phyloP scores from a whole-genome alignment of 2,797 vertebrate species.

The Adrianichthys oophorus region DNA sequence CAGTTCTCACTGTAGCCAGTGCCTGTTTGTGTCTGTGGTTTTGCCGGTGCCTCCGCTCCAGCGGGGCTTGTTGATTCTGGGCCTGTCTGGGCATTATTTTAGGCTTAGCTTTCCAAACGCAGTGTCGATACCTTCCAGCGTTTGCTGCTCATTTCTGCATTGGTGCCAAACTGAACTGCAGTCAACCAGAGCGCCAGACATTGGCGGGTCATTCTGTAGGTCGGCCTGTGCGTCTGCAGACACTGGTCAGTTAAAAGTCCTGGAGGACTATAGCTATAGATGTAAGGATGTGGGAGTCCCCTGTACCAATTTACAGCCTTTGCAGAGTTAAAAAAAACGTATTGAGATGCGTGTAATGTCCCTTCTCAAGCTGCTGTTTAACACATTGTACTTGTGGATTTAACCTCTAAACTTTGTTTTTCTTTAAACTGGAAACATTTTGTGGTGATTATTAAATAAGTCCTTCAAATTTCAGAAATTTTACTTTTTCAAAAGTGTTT shows the following conservation, averaged over 20 bases:
- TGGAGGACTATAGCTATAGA: conserved; percentile 15
- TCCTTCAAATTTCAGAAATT: not conserved
- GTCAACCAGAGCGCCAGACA: not conserved
- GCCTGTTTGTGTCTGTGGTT: conserved; percentile 45
- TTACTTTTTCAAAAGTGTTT: not conserved
- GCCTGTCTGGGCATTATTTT: conserved; percentile 48
- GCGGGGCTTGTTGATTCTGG: conserved; percentile 68
- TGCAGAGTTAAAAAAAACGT: not conserved
- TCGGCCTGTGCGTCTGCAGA: conserved; percentile 9
- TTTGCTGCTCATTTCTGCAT: conserved; percentile 26
- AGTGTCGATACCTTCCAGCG: conserved; percentile 41
- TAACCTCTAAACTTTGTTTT: no score
- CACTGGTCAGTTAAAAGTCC: conserved; percentile 20
- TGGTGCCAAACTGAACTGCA: conserved; percentile 32
- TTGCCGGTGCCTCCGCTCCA: conserved; percentile 58
- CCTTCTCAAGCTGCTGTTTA: not conserved
- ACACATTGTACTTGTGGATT: no score
- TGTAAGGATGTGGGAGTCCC: conserved; percentile 9
- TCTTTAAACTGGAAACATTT: not conserved
- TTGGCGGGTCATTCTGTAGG: no score
- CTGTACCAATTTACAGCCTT: not conserved
- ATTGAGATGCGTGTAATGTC: not conserved
- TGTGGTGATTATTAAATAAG: not conserved
- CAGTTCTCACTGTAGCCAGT: conserved; percentile 27
- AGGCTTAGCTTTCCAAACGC: conserved; percentile 43